Conservation (phyloP, 2,113 vertebrate genomes). For the Hoplias malabaricus region DNA sequence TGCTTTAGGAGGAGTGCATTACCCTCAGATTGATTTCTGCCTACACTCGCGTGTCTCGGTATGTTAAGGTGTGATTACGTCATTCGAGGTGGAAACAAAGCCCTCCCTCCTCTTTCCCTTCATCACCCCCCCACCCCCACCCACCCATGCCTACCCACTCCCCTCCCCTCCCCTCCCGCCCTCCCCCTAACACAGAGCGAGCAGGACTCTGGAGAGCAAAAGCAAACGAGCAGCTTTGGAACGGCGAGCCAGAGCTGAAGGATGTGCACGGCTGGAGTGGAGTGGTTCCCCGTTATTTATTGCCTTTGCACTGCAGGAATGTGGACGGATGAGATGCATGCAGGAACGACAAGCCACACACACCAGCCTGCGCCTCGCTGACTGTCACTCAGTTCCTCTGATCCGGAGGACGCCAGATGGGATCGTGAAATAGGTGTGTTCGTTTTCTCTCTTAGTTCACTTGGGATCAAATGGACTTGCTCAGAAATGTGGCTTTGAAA, state of each 20-base stretch:
- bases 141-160: constrained; percentile 28
- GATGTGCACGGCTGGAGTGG: neutral
- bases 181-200: neutral
- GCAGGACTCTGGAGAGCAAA: constrained; percentile 1
- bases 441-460: constrained; percentile 6
- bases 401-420: constrained; percentile 41
- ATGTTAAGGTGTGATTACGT: constrained; percentile 55
- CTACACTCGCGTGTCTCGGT: constrained; percentile 3
- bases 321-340: constrained; percentile 19
- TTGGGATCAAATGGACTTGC: neutral
- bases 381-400: constrained; percentile 24
- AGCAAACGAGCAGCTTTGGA: constrained; percentile 15
- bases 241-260: neutral
- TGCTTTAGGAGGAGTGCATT: neutral
- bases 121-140: constrained; percentile 15
- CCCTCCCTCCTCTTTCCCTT: neutral
- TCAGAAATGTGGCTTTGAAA: neutral
- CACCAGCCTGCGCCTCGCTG: constrained; percentile 20
- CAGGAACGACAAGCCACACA: neutral
- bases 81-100: constrained; percentile 60
- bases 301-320: neutral
- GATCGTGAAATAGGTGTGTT: constrained; percentile 50
- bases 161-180: constrained; percentile 15
- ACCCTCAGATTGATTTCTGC: neutral
- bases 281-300: neutral